Evolutionary conservation across 1,140 invertebrate species (phyloP).

Genomic region (Drosophila asahinai): DNA sequence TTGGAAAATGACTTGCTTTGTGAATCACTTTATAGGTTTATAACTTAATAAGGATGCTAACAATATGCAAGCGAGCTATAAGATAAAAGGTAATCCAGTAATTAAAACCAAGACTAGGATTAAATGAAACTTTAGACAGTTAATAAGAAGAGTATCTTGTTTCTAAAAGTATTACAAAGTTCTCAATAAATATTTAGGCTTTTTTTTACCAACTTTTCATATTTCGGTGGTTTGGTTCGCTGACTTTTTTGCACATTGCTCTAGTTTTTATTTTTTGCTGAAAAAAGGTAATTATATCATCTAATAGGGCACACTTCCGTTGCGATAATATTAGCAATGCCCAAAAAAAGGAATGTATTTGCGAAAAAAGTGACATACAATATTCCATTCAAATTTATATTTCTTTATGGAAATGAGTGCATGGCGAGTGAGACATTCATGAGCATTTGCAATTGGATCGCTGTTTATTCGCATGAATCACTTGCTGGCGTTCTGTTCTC

Average conservation of each 20-base stretch:
- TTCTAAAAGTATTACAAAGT: too few relatives aligned
- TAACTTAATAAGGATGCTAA: background rate
- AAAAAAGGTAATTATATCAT: slow-evolving; percentile 3
- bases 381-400: background rate
- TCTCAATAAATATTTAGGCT: too few relatives aligned
- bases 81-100: too few relatives aligned
- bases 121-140: too few relatives aligned
- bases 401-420: background rate
- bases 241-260: background rate
- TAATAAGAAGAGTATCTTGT: too few relatives aligned
- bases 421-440: slow-evolving; percentile 1
- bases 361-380: background rate
- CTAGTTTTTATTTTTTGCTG: slow-evolving; percentile 10
- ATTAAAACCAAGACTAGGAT: too few relatives aligned
- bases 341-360: slow-evolving; percentile 4
- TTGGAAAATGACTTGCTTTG: background rate
- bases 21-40: background rate
- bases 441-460: slow-evolving; percentile 9
- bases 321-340: slow-evolving; percentile 11
- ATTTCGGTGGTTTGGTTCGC: background rate
- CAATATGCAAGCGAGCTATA: too few relatives aligned
- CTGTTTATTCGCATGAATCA: slow-evolving; percentile 41
- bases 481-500: slow-evolving; percentile 16
- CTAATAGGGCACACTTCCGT: slow-evolving; percentile 52
- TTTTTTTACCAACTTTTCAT: background rate